Conservation (phyloP, 2,888 invertebrate genomes). For the Diogma glabrata region DNA sequence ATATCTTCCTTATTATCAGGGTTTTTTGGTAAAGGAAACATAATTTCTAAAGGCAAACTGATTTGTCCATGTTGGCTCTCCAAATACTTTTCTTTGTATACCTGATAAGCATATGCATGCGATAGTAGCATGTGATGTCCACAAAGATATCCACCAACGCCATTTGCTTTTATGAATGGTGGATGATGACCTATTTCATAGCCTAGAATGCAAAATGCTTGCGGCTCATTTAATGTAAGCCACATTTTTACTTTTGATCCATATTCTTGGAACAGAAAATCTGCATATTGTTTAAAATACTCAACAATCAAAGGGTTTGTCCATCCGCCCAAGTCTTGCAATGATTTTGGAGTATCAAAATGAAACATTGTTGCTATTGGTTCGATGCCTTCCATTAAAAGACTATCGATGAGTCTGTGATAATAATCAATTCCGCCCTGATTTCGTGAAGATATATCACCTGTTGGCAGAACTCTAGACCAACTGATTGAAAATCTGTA, state of each 20-base stretch:
- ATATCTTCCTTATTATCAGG: conserved; percentile 18
- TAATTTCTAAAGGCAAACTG: conserved; percentile 25
- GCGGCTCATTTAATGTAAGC: conserved; percentile 49
- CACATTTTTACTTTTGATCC: conserved; percentile 43
- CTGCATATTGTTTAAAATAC: conserved; percentile 42
- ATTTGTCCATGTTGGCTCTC: conserved; percentile 23
- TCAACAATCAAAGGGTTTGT: conserved; percentile 34
- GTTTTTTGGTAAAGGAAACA: conserved; percentile 23
- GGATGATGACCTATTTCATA: conserved; percentile 36
- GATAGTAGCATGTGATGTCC: conserved; percentile 40
- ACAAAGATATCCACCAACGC: conserved; percentile 40
- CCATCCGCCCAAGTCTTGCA: conserved; percentile 45
- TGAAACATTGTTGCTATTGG: conserved; percentile 48
- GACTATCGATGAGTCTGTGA: conserved; percentile 41
- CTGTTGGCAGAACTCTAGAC: conserved; percentile 44
- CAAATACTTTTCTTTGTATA: conserved; percentile 29
- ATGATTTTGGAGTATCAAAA: conserved; percentile 42
- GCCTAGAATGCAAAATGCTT: conserved; percentile 34
- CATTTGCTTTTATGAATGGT: conserved; percentile 31
- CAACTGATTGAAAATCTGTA: not conserved
- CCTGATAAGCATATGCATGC: conserved; percentile 40
- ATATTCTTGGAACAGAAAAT: conserved; percentile 35
- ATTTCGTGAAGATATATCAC: conserved; percentile 42
- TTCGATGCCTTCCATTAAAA: conserved; percentile 45
- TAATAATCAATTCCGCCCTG: conserved; percentile 37